Evolutionary conservation across 2,888 invertebrate species (phyloP).

Genomic region (Masnerella sp.): DNA sequence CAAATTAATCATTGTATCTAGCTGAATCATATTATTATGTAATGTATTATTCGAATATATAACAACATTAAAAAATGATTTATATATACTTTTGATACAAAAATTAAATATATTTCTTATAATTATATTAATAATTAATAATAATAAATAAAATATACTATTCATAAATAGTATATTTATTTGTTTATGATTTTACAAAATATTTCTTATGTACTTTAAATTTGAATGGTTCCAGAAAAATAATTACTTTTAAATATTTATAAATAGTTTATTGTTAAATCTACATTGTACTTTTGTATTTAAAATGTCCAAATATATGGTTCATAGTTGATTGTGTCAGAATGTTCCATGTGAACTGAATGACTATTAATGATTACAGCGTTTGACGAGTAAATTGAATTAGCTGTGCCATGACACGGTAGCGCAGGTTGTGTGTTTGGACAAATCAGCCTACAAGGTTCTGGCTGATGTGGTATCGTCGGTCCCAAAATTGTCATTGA

Average conservation of each 20-base stretch:
- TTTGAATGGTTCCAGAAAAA: not conserved
- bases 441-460: constrained; percentile 70
- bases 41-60: no score
- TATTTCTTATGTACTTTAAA: no score
- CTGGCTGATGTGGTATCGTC: constrained; percentile 68
- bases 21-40: no score
- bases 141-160: no score
- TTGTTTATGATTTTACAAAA: no score
- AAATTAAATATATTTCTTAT: no score
- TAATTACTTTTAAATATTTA: constrained; percentile 5
- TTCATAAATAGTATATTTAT: no score
- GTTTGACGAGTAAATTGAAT: constrained; percentile 73
- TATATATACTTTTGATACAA: no score
- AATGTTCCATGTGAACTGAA: constrained; percentile 71
- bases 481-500: constrained; percentile 69
- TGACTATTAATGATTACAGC: constrained; percentile 71
- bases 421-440: constrained; percentile 62
- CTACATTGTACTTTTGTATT: constrained; percentile 47
- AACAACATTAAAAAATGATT: no score
- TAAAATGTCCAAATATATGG: constrained; percentile 76
- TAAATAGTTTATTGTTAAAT: constrained; percentile 29
- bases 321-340: constrained; percentile 74
- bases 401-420: constrained; percentile 65
- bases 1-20: no score
- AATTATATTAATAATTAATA: no score